phyloP scores from a whole-genome alignment of 2,113 vertebrate genomes.

The Xyrauchen texanus region DNA sequence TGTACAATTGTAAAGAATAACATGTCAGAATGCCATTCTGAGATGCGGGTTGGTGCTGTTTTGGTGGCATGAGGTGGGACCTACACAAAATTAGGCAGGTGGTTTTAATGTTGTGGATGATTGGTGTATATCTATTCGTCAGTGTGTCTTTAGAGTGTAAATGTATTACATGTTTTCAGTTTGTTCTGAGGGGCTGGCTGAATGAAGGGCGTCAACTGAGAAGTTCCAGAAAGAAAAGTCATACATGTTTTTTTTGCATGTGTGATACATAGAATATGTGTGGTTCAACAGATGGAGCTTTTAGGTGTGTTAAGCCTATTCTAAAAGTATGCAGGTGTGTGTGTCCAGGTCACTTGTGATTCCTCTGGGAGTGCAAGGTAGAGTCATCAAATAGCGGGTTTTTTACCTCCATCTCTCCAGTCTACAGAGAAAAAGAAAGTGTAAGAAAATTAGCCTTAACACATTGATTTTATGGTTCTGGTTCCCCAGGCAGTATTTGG shows the following conservation, averaged over 20 bases:
- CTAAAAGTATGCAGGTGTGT: slow-evolving; percentile 4
- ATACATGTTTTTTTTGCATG: not conserved
- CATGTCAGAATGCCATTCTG: no score
- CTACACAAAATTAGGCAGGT: no score
- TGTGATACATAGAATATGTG: no score
- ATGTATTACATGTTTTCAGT: not conserved
- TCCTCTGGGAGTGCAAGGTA: slow-evolving; percentile 68
- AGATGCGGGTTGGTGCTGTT: no score
- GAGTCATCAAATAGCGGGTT: slow-evolving; percentile 94
- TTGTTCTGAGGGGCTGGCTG: slow-evolving; percentile 19
- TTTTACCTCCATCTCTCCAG: slow-evolving; percentile 97
- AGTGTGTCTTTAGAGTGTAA: not conserved
- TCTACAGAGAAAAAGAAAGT: slow-evolving; percentile 69
- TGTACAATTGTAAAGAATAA: no score
- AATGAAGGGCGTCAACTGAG: not conserved
- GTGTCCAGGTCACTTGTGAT: slow-evolving; percentile 70
- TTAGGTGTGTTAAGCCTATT: slow-evolving; percentile 20
- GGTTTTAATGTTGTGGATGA: not conserved
- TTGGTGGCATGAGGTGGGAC: no score
- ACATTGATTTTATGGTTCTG: not conserved
- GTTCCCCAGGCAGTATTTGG: no score
- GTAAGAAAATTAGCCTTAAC: not conserved
- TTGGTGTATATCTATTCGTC: not conserved
- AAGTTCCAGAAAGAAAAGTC: not conserved
- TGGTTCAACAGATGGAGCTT: not conserved